Percentiles rank a stretch among this genome's conserved stretches.
Conservation (phyloP, 2,888 invertebrate genomes). For the Epsilonema sp. region DNA sequence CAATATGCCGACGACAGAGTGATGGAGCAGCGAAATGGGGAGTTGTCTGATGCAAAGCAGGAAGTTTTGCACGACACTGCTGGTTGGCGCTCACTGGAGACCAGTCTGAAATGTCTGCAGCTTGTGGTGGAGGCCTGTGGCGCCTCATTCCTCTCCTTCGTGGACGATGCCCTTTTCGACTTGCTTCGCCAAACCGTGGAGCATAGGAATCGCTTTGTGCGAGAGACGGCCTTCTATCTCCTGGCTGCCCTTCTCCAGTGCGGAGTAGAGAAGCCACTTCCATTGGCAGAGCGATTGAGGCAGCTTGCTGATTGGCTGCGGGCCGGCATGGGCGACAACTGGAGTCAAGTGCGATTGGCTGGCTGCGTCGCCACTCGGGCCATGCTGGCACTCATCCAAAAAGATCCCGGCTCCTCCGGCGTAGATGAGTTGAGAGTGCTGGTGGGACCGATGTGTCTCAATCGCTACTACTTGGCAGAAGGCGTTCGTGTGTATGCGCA, state of each 20-base stretch:
- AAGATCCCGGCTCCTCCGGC: background rate
- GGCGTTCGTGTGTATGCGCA: conserved; percentile 39
- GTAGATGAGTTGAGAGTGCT: conserved; percentile 13
- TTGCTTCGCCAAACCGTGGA: conserved; percentile 16
- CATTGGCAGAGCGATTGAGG: background rate
- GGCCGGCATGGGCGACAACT: conserved; percentile 38
- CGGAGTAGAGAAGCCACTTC: too few species aligned
- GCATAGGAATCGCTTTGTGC: conserved; percentile 38
- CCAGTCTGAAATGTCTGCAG: conserved; percentile 38
- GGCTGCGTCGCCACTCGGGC: conserved; percentile 37
- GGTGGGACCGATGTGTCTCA: conserved; percentile 38
- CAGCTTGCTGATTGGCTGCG: conserved; percentile 33
- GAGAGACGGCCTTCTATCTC: conserved; percentile 38
- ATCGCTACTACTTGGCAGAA: conserved; percentile 40
- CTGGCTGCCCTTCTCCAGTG: conserved; percentile 31
- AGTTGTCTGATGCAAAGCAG: too few species aligned
- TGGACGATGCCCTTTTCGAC: background rate
- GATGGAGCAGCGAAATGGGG: too few species aligned
- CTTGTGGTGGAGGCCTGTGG: conserved; percentile 35
- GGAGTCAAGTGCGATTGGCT: conserved; percentile 40
- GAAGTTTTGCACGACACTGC: conserved; percentile 39
- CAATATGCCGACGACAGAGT: too few species aligned
- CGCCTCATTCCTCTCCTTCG: background rate
- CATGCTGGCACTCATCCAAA: background rate
- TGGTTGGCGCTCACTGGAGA: conserved; percentile 38